Evolutionary conservation across 2,797 vertebrate species (phyloP).

Genomic region (Phalloptychus januarius): DNA sequence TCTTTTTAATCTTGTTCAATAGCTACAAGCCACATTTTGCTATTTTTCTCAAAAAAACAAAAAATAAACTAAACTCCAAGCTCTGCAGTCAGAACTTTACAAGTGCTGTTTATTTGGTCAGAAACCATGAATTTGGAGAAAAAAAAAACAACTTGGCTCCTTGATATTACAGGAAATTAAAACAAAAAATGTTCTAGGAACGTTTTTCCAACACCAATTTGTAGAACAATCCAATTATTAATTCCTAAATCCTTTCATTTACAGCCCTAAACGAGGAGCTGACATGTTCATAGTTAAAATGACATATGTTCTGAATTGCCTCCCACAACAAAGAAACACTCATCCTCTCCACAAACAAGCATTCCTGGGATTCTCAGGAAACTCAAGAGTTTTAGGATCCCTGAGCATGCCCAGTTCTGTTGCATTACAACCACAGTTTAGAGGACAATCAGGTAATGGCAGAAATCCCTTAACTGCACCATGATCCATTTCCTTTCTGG

Average conservation of each 20-base stretch:
- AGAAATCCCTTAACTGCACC: constrained; percentile 37
- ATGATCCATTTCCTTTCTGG: constrained; percentile 19
- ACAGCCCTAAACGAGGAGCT: not conserved
- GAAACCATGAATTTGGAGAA: not conserved
- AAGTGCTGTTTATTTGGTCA: not conserved
- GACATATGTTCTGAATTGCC: not conserved
- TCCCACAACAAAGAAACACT: not conserved
- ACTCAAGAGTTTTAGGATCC: constrained; percentile 7
- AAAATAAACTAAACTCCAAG: not conserved
- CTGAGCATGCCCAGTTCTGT: not conserved
- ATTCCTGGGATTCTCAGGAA: not conserved
- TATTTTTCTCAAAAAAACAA: not conserved
- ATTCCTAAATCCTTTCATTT: not conserved
- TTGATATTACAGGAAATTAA: not conserved
- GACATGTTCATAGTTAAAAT: not conserved
- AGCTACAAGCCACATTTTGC: not conserved
- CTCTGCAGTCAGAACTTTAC: not conserved
- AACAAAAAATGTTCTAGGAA: not conserved
- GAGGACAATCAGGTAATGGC: constrained; percentile 27
- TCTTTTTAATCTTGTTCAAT: not conserved
- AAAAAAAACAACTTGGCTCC: not conserved
- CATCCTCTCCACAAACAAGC: not conserved
- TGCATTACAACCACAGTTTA: constrained; percentile 15
- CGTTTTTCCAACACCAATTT: not conserved
- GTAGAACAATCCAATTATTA: not conserved